Evolutionary conservation across 2,797 vertebrate genomes (phyloP), one percentile per base, ranked within the genome.

Genomic region (Manis crassicaudata): DNA sequence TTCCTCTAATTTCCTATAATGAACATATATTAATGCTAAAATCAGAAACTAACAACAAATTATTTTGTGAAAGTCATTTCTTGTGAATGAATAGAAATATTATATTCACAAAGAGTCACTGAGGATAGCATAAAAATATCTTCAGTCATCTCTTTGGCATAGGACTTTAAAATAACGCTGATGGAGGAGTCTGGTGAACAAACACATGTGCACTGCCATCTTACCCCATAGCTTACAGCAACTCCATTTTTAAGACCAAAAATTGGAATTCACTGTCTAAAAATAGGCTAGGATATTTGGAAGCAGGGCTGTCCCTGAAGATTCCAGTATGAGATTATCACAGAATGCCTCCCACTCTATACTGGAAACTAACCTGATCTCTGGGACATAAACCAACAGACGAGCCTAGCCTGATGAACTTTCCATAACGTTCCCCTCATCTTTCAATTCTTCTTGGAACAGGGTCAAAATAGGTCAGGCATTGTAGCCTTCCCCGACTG

Each of bases 1-100:
- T 90, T 79, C 54, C 3, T 18, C 20, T 89, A 37, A 80, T 75
- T 83, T 86, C 13, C 52, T 62, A 43, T 14, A n/a, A 60, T 92
- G 35, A 94, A 76, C 14, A 67, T 20, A 56, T 27, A 52, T 23
- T 50, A 79, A 70, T 80, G 14, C 40, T 73, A 27, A 43, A 52
- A 77, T 86, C 20, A 85, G 77, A 93, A 68, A 29, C 37, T 23
- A 56, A 80, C 1, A 13, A 43, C 37, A 54, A 75, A 23, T 56
- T 80, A 79, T 82, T 95, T 76, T 68, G 18, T 94, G 88, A 80
- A 88, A 80, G 35, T 83, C 21, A 62, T 58, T 84, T 84, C 23
- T 50, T 90, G 52, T 65, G 46, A 46, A 46, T 88, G 32, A 32
- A 32, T 93, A 20, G 75, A 85, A 95, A 14, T 32, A 65, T 70